Evolutionary conservation across 2,797 vertebrate species (phyloP).

Genomic region (Brachyalestes nurse): DNA sequence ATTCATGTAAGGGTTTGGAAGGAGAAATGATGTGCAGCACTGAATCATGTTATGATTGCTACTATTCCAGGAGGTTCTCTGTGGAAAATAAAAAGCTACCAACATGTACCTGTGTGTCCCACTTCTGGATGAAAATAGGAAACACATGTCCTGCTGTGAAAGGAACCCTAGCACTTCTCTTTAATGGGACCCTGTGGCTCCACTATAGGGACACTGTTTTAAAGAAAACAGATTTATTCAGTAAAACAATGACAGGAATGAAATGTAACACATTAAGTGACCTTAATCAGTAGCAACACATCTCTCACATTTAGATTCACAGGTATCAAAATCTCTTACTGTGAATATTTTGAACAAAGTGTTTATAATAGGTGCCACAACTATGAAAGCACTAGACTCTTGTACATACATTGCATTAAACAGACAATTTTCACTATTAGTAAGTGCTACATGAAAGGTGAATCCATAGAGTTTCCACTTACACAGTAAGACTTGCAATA

Average conservation of each 20-base stretch:
- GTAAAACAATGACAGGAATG: neutral
- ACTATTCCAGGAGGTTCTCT: no score
- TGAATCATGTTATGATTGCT: no score
- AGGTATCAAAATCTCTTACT: neutral
- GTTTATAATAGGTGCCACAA: neutral
- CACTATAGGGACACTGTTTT: neutral
- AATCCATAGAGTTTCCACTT: neutral
- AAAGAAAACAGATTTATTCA: neutral
- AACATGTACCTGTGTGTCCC: neutral
- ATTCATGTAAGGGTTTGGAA: no score
- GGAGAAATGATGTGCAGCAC: no score
- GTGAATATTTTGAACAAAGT: neutral
- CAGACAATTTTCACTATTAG: neutral
- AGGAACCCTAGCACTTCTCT: neutral
- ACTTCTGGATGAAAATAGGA: no score
- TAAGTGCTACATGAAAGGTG: slow-evolving; percentile 14
- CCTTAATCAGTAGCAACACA: neutral
- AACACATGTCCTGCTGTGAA: neutral
- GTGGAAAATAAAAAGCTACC: neutral
- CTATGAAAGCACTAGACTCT: neutral
- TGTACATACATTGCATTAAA: neutral
- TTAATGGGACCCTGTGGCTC: neutral
- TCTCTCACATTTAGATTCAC: neutral
- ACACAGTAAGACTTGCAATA: neutral
- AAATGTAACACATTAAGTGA: neutral